A percentile compares a stretch with the other conserved stretches of the same genome.
Evolutionary conservation across 2,797 vertebrate genomes (phyloP).

Genomic region (Chromobotia macracanthus): DNA sequence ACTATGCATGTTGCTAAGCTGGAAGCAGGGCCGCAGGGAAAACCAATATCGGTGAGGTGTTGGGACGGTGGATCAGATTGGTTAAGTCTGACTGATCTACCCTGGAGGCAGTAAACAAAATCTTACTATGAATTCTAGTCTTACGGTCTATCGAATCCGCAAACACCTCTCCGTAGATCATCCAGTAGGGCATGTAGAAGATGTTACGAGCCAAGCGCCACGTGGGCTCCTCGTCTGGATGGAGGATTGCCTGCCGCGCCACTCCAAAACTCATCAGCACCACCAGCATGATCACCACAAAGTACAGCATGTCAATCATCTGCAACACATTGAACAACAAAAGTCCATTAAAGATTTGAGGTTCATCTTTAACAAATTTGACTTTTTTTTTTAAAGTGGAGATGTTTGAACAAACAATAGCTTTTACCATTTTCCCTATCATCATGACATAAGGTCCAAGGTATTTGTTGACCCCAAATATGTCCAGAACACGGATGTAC

Average conservation of each 20-base stretch:
- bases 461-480: conserved; percentile 99
- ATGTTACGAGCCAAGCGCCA: conserved; percentile 98
- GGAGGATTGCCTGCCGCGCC: conserved; percentile 95
- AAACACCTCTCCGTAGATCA: conserved; percentile 99
- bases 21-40: background rate
- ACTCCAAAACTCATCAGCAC: conserved; percentile 99
- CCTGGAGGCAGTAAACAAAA: conserved; percentile 92
- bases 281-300: conserved; percentile 99
- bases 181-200: conserved; percentile 99
- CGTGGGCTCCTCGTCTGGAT: conserved; percentile 95
- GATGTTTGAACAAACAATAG: background rate
- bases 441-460: conserved; percentile 99
- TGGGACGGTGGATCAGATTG: conserved; percentile 46
- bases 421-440: conserved; percentile 98
- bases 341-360: background rate
- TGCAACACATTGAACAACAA: conserved; percentile 62
- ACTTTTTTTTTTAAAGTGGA: no score
- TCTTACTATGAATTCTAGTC: conserved; percentile 99
- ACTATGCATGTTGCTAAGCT: background rate
- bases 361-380: background rate
- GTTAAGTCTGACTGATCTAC: conserved; percentile 85
- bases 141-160: conserved; percentile 99
- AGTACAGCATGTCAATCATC: conserved; percentile 99
- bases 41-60: conserved; percentile 8
- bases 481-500: conserved; percentile 98